Conservation (phyloP, 1,140 invertebrate genomes). For the Venturia canescens region DNA sequence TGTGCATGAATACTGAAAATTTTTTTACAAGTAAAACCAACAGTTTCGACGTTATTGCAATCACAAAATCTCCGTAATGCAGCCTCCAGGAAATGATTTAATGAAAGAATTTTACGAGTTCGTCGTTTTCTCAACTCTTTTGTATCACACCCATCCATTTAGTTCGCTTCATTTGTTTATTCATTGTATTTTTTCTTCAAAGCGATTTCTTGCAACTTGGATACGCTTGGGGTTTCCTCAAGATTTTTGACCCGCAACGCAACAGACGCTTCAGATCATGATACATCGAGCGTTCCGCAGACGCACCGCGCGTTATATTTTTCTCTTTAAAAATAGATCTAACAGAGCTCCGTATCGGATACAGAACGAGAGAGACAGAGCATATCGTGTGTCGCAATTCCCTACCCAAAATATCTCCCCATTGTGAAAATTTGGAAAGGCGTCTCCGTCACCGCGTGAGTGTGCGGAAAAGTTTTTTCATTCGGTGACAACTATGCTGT, state of each 20-base stretch:
- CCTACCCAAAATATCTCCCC: neutral
- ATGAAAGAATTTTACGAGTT: too few species aligned
- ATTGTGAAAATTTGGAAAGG: neutral
- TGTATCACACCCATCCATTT: too few species aligned
- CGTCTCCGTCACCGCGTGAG: too few species aligned
- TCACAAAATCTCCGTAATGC: too few species aligned
- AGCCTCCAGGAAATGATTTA: too few species aligned
- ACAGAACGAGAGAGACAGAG: neutral
- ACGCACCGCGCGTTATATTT: neutral
- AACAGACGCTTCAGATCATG: neutral
- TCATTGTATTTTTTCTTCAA: neutral
- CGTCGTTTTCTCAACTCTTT: too few species aligned
- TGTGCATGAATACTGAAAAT: too few species aligned
- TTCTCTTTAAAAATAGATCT: constrained; percentile 9
- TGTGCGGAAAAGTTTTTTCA: too few species aligned
- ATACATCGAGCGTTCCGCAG: neutral
- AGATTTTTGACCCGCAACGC: constrained; percentile 9
- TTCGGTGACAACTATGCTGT: too few species aligned
- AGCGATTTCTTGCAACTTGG: neutral
- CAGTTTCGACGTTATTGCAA: too few species aligned
- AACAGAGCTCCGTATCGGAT: neutral
- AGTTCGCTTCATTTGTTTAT: neutral
- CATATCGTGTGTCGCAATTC: neutral
- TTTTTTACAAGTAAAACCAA: too few species aligned
- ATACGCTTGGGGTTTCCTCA: neutral